Evolutionary conservation across 2,113 vertebrate species (phyloP).

Genomic region (Spermophilus dauricus): DNA sequence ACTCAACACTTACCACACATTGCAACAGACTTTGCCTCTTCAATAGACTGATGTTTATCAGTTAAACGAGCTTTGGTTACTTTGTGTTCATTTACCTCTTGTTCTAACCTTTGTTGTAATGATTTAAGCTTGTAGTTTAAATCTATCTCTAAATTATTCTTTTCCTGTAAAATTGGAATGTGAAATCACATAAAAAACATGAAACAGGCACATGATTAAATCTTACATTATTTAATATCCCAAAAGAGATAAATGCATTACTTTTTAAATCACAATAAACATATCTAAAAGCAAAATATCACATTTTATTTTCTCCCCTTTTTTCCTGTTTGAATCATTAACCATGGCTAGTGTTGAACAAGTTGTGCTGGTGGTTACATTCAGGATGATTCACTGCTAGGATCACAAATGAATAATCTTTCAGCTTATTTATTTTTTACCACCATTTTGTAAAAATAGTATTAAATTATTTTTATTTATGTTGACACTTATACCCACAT

Average conservation of each 20-base stretch:
- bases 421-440: not conserved
- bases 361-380: not conserved
- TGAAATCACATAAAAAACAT: not conserved
- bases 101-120: slow-evolving; percentile 96
- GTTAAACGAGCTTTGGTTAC: slow-evolving; percentile 96
- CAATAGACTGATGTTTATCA: slow-evolving; percentile 98
- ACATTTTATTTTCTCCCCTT: not conserved
- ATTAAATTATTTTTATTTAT: not conserved
- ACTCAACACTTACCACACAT: slow-evolving; percentile 94
- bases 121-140: slow-evolving; percentile 98
- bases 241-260: not conserved
- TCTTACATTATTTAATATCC: slow-evolving; percentile 25
- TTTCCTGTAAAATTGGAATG: slow-evolving; percentile 91
- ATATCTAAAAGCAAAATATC: slow-evolving; percentile 44
- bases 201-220: slow-evolving; percentile 15
- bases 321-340: not conserved
- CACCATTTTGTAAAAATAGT: not conserved
- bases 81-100: slow-evolving; percentile 96
- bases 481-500: not conserved
- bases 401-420: slow-evolving; percentile 50
- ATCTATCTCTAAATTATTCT: slow-evolving; percentile 98
- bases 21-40: slow-evolving; percentile 97
- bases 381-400: not conserved
- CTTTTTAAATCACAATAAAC: slow-evolving; percentile 46
- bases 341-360: not conserved